A percentile compares a stretch with the other conserved stretches of the same genome.
These are phyloP conservation scores for Pagrus major DNA, from an alignment of 2,113 vertebrate genomes.

Conservation along the genomic window DNA sequence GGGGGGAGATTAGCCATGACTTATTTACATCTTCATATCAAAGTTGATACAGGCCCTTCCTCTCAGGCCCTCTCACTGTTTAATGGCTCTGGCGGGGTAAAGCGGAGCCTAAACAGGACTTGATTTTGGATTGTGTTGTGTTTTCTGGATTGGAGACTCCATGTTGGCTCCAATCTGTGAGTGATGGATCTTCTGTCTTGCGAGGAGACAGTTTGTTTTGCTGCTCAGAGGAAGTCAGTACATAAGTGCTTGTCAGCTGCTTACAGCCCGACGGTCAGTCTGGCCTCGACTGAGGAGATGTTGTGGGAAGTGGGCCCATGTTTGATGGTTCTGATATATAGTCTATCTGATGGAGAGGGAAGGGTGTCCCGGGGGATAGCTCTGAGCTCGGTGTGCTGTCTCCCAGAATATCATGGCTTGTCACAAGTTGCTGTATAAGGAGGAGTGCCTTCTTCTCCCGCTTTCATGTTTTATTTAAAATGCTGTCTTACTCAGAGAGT, in stretches of 20 bases:
- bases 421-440: constrained; percentile 67
- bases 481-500: constrained; percentile 68
- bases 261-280: constrained; percentile 36
- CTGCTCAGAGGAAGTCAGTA: constrained; percentile 32
- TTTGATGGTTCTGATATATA: constrained; percentile 64
- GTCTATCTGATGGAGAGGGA: constrained; percentile 58
- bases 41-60: constrained; percentile 59
- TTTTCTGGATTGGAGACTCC: constrained; percentile 16
- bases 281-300: constrained; percentile 37
- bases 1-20: constrained; percentile 67
- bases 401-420: constrained; percentile 75
- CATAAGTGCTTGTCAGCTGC: constrained; percentile 59
- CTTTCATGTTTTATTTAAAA: constrained; percentile 83
- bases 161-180: constrained; percentile 20
- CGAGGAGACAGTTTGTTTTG: constrained; percentile 30
- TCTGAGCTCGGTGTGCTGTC: constrained; percentile 62
- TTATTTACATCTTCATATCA: constrained; percentile 80
- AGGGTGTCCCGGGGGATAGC: constrained; percentile 53
- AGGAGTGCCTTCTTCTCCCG: constrained; percentile 65
- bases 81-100: constrained; percentile 31
- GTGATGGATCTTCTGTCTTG: constrained; percentile 25
- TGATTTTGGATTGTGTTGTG: constrained; percentile 13
- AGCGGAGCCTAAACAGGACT: not conserved
- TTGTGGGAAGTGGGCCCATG: constrained; percentile 28
- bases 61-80: constrained; percentile 45